Conservation (phyloP, 2,113 vertebrate species). For the Ceratotherium simum region DNA sequence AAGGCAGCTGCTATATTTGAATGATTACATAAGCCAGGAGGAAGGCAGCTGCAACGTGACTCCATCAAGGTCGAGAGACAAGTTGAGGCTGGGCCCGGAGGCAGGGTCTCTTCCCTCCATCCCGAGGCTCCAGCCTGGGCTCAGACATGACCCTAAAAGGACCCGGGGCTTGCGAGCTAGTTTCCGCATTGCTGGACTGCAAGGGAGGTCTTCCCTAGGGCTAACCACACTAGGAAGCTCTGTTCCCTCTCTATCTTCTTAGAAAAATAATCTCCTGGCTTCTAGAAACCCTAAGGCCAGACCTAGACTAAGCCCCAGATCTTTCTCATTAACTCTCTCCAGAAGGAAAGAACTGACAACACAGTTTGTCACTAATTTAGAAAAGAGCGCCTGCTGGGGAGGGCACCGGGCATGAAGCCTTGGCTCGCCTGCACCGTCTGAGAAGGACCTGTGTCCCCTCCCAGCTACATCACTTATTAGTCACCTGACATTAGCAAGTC, state of each 20-base stretch:
- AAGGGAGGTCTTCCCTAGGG: background rate
- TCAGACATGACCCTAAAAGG: background rate
- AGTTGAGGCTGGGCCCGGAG: background rate
- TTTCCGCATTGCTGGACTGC: background rate
- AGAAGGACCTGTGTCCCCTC: background rate
- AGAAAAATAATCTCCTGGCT: slow-evolving; percentile 35
- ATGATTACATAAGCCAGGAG: slow-evolving; percentile 75
- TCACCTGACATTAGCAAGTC: background rate
- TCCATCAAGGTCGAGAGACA: slow-evolving; percentile 40
- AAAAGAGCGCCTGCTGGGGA: background rate
- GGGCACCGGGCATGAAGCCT: background rate
- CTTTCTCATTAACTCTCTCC: background rate
- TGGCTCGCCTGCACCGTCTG: background rate
- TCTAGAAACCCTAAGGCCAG: background rate
- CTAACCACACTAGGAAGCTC: background rate
- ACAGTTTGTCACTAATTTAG: background rate
- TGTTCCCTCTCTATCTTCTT: background rate
- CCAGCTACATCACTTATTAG: background rate
- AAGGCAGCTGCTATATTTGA: slow-evolving; percentile 82
- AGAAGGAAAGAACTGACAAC: background rate
- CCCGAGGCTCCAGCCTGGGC: background rate
- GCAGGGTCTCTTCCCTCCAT: background rate
- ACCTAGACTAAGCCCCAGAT: background rate
- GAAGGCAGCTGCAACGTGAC: slow-evolving; percentile 48
- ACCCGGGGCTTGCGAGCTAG: background rate